These are phyloP conservation scores for Epirrhoe tristata DNA, from an alignment of 2,888 invertebrate genomes.

Conservation along the genomic window DNA sequence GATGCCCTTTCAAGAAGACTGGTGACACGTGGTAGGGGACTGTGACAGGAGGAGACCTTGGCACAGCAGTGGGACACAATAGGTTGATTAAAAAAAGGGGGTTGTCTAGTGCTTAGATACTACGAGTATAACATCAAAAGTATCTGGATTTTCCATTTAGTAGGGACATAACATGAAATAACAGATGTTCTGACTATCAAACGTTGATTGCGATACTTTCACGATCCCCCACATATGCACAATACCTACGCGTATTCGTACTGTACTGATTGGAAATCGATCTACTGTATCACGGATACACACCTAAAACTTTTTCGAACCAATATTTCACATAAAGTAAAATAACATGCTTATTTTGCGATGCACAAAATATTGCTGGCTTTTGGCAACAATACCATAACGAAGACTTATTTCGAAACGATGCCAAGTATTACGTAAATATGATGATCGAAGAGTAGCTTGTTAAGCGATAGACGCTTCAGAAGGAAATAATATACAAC, in stretches of 20 bases:
- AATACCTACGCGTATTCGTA: conserved; percentile 5
- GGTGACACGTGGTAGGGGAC: no score
- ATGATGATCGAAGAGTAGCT: conserved; percentile 65
- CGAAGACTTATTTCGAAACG: conserved; percentile 63
- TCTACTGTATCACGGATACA: conserved; percentile 24
- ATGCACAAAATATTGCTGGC: conserved; percentile 70
- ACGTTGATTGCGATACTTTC: conserved; percentile 34
- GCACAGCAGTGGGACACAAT: no score
- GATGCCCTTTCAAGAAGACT: no score
- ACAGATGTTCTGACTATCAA: conserved; percentile 42
- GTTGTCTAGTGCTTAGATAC: not conserved
- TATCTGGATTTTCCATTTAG: not conserved
- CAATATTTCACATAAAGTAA: conserved; percentile 52
- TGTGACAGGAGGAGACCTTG: no score
- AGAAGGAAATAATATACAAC: conserved; percentile 47
- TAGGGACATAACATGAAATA: conserved; percentile 3
- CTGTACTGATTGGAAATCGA: conserved; percentile 10
- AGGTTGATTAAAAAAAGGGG: no score
- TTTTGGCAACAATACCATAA: conserved; percentile 66
- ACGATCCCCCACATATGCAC: conserved; percentile 7
- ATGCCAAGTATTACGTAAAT: conserved; percentile 75
- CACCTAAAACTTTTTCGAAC: conserved; percentile 37
- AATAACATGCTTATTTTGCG: conserved; percentile 47
- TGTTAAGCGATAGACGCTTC: conserved; percentile 60
- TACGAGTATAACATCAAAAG: not conserved